Evolutionary conservation across 2,113 vertebrate species (phyloP).

Genomic region (Ramphastos sulfuratus): DNA sequence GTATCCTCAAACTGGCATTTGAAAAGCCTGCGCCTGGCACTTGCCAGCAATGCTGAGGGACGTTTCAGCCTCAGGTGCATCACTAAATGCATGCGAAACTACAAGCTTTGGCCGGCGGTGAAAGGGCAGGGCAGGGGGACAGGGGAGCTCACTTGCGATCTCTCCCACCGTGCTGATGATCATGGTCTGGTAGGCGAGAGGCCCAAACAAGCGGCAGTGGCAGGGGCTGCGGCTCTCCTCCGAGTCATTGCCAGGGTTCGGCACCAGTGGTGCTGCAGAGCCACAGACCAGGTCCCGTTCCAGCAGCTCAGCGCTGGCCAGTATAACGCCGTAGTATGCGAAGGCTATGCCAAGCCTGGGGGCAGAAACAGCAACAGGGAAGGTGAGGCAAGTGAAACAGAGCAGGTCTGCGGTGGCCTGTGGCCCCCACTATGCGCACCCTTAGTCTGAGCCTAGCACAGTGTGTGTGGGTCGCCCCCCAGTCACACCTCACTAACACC

Average conservation of each 20-base stretch:
- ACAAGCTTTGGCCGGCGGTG: not conserved
- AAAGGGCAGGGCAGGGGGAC: not conserved
- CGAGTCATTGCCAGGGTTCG: conserved; percentile 25
- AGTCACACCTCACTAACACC: fast-evolving
- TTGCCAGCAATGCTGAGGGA: not conserved
- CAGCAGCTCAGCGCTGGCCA: conserved; percentile 90
- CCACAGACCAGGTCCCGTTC: conserved; percentile 87
- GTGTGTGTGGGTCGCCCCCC: not conserved
- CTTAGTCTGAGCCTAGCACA: not conserved
- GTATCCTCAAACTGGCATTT: not conserved
- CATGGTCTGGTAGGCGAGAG: conserved; percentile 86
- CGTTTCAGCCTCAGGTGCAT: fast-evolving
- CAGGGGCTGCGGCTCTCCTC: conserved; percentile 76
- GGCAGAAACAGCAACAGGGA: fast-evolving
- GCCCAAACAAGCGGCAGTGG: conserved; percentile 82
- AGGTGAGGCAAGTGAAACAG: not conserved
- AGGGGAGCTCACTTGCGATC: conserved; percentile 79
- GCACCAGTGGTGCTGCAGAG: not conserved
- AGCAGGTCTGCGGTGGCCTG: not conserved
- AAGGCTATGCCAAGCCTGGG: conserved; percentile 93
- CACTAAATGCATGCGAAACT: not conserved
- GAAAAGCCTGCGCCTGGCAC: not conserved
- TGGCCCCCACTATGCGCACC: fast-evolving
- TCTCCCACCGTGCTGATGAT: conserved; percentile 91
- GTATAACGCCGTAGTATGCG: conserved; percentile 88